phyloP scores from a whole-genome alignment of 2,888 invertebrate species.

The Allygus modestus region DNA sequence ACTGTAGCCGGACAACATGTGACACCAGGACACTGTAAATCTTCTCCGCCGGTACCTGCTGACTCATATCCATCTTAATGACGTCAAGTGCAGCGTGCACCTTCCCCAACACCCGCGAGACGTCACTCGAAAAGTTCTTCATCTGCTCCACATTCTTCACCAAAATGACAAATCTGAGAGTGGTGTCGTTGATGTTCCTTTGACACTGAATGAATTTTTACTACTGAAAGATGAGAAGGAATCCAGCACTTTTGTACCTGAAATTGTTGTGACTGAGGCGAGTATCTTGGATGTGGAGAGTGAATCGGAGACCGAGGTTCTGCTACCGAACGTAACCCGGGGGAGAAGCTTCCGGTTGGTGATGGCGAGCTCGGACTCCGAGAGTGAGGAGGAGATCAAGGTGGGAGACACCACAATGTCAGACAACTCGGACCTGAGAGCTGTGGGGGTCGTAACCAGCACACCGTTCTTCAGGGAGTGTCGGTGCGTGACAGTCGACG shows the following conservation, averaged over 20 bases:
- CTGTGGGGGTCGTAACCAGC: background rate
- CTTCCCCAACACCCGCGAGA: no score
- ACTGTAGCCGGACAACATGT: no score
- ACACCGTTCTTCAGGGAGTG: background rate
- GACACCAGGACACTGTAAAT: no score
- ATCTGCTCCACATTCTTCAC: no score
- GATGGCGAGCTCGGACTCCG: slow-evolving; percentile 51
- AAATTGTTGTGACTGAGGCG: slow-evolving; percentile 69
- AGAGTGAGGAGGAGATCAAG: slow-evolving; percentile 5
- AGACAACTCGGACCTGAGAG: background rate
- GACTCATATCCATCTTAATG: no score
- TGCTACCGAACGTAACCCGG: background rate
- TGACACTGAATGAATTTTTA: slow-evolving; percentile 28
- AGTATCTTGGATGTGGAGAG: slow-evolving; percentile 62
- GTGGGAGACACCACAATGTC: slow-evolving; percentile 6
- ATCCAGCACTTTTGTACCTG: slow-evolving; percentile 64
- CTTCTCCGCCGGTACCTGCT: no score
- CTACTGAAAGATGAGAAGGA: slow-evolving; percentile 9
- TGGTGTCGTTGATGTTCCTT: background rate
- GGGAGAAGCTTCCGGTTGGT: slow-evolving; percentile 42
- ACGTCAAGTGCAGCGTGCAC: no score
- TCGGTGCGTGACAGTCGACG: background rate
- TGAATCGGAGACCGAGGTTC: slow-evolving; percentile 62
- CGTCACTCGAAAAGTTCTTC: no score
- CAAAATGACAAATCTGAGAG: background rate